These are phyloP conservation scores for Alethe castanea DNA, from an alignment of 2,113 vertebrate genomes.

Conservation along the genomic window DNA sequence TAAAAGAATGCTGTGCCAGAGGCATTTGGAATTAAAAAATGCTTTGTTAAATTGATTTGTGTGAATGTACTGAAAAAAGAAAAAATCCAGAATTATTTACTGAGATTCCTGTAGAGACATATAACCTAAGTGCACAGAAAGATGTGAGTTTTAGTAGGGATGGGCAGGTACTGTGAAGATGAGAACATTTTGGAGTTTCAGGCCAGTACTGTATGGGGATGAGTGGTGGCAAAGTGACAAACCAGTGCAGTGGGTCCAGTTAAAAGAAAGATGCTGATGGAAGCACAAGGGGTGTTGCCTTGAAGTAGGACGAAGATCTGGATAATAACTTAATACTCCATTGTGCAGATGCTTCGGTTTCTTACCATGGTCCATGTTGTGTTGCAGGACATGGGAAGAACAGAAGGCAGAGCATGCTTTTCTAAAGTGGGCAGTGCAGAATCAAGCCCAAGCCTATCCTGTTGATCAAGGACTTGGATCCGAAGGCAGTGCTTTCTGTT, in stretches of 20 bases:
- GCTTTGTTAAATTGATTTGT: background rate
- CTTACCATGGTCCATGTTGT: constrained; percentile 64
- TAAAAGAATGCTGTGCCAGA: background rate
- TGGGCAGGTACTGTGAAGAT: background rate
- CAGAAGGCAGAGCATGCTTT: constrained; percentile 99
- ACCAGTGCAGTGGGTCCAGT: background rate
- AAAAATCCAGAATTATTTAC: background rate
- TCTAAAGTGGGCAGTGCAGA: constrained; percentile 76
- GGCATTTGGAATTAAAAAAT: background rate
- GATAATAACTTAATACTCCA: background rate
- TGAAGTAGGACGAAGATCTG: background rate
- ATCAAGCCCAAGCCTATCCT: constrained; percentile 68
- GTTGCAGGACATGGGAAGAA: constrained; percentile 92
- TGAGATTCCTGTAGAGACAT: background rate
- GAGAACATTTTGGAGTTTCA: background rate
- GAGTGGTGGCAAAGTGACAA: background rate
- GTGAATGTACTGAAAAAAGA: background rate
- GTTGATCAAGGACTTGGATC: constrained; percentile 66
- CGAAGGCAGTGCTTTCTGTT: constrained; percentile 76
- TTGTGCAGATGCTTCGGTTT: constrained; percentile 4
- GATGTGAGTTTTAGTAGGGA: background rate
- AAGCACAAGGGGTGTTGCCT: background rate
- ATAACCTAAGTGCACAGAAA: background rate
- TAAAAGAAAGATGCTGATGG: background rate
- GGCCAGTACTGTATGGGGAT: background rate